Conservation (phyloP, 1,140 invertebrate genomes). For the Aphis gossypii region DNA sequence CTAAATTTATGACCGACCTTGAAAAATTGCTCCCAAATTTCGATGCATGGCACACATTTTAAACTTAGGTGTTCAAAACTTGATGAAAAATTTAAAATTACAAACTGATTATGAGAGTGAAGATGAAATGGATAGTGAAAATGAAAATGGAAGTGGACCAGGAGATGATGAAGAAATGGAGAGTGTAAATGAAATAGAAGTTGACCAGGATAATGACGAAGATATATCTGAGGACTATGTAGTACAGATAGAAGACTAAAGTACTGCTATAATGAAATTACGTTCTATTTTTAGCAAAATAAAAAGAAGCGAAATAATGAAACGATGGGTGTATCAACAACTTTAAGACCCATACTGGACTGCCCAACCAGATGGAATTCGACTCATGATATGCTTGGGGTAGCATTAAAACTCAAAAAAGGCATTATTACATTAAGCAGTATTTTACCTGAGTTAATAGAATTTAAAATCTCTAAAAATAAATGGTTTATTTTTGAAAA, state of each 20-base stretch:
- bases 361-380: conserved; percentile 59
- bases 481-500: conserved; percentile 42
- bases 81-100: conserved; percentile 58
- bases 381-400: conserved; percentile 57
- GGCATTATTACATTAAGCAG: conserved; percentile 27
- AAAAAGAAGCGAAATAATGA: conserved; percentile 50
- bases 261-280: conserved; percentile 23
- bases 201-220: neutral
- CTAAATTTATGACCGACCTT: conserved; percentile 39
- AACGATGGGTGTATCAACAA: conserved; percentile 38
- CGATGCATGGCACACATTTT: conserved; percentile 61
- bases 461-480: neutral
- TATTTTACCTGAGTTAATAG: neutral
- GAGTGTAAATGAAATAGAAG: neutral
- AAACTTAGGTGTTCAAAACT: conserved; percentile 61
- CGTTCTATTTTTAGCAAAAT: conserved; percentile 57
- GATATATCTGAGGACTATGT: neutral
- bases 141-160: neutral
- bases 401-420: conserved; percentile 55
- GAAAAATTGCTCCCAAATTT: conserved; percentile 56
- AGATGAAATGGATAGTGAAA: neutral
- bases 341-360: conserved; percentile 42
- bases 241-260: neutral
- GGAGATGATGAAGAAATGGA: neutral
- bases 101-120: neutral